These are phyloP conservation scores for Myotis lucifugus DNA, from an alignment of 2,113 vertebrate species.

Conservation along the genomic window DNA sequence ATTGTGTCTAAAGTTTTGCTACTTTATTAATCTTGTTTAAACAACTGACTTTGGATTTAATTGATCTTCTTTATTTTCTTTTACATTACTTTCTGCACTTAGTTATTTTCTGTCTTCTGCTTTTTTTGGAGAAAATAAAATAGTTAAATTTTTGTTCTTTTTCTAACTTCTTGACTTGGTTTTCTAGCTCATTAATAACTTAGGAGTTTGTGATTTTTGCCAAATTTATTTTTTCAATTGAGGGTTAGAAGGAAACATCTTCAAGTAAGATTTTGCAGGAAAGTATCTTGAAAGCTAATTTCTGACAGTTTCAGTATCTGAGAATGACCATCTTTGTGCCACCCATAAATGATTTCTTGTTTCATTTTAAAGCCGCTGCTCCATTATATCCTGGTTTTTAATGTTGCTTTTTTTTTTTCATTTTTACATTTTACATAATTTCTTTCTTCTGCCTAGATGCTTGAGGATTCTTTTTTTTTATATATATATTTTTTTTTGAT, in stretches of 20 bases:
- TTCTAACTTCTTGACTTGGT: background rate
- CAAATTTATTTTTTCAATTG: background rate
- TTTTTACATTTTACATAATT: no score
- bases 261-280: slow-evolving; percentile 22
- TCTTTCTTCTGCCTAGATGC: no score
- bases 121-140: background rate
- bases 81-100: background rate
- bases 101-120: background rate
- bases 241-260: background rate
- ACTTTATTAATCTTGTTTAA: background rate
- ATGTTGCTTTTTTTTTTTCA: no score
- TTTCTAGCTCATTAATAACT: slow-evolving; percentile 29
- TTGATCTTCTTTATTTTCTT: background rate
- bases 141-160: background rate
- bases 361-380: background rate
- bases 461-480: no score
- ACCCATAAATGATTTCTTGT: background rate
- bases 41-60: background rate
- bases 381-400: no score
- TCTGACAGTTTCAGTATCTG: background rate
- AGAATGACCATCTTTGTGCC: background rate
- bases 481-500: no score
- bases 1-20: background rate
- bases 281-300: slow-evolving; percentile 13
- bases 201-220: background rate